Conservation (phyloP, 2,113 vertebrate species). For the Plecotus auritus region DNA sequence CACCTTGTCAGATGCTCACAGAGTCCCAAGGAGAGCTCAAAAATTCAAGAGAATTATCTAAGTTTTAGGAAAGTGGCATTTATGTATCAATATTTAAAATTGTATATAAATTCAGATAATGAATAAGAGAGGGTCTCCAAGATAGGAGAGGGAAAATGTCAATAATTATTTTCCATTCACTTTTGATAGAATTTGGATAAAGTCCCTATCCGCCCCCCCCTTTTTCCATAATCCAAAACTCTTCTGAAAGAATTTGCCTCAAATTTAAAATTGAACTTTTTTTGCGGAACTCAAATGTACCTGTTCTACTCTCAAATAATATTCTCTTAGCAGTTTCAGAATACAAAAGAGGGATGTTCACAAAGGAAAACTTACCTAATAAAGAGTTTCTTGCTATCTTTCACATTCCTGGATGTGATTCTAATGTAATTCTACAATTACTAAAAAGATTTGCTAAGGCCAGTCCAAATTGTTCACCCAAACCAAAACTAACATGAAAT, state of each 20-base stretch:
- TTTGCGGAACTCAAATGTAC: slow-evolving; percentile 4
- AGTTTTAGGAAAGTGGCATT: neutral
- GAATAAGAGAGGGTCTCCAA: neutral
- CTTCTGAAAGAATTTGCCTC: slow-evolving; percentile 9
- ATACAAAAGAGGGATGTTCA: neutral
- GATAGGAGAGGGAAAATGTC: neutral
- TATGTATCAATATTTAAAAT: neutral
- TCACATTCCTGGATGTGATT: neutral
- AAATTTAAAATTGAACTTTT: slow-evolving; percentile 44
- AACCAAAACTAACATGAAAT: neutral
- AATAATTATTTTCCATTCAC: slow-evolving; percentile 23
- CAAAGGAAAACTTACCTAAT: neutral
- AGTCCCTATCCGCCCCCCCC: neutral
- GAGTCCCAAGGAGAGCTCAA: neutral
- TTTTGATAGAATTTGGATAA: neutral
- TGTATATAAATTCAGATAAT: neutral
- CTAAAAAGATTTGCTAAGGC: neutral
- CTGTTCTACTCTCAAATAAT: neutral
- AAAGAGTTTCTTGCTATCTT: neutral
- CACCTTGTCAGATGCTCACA: neutral
- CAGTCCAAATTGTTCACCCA: neutral
- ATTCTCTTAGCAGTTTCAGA: slow-evolving; percentile 20
- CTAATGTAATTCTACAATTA: neutral
- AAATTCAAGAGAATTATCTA: neutral
- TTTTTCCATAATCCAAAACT: neutral